Evolutionary conservation across 2,113 vertebrate genomes (phyloP).

Genomic region (Python bivittatus): DNA sequence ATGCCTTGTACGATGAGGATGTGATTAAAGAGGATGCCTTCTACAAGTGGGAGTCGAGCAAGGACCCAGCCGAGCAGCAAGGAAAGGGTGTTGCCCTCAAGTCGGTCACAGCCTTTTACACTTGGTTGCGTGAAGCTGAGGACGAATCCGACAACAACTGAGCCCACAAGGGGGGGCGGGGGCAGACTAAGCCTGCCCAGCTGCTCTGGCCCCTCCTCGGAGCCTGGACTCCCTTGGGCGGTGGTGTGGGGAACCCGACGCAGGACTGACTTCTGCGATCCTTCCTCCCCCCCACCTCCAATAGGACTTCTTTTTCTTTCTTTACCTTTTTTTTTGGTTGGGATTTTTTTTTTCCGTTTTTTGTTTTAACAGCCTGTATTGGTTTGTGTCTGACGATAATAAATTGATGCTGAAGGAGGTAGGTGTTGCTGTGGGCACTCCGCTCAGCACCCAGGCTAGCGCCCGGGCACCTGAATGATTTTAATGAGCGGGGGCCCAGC

Average conservation of each 20-base stretch:
- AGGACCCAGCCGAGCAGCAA: conserved; percentile 90
- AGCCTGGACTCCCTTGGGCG: conserved; percentile 54
- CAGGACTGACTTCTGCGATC: not conserved
- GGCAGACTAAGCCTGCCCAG: conserved; percentile 19
- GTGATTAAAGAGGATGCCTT: conserved; percentile 97
- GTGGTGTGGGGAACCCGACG: not conserved
- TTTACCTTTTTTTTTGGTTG: conserved; percentile 1
- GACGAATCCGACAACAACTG: conserved; percentile 97
- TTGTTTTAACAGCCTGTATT: conserved; percentile 56
- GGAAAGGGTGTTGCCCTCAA: conserved; percentile 97
- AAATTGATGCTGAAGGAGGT: conserved; percentile 62
- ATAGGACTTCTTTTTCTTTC: not conserved
- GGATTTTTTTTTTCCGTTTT: conserved; percentile 39
- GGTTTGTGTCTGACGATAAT: conserved; percentile 63
- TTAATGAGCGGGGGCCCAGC: conserved; percentile 43
- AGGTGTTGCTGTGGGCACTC: conserved; percentile 51
- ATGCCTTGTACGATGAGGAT: conserved; percentile 92
- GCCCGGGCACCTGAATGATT: conserved; percentile 28
- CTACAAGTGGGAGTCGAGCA: conserved; percentile 97
- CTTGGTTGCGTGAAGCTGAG: conserved; percentile 91
- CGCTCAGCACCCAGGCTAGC: conserved; percentile 25
- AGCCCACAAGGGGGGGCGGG: conserved; percentile 52
- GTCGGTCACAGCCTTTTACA: conserved; percentile 97
- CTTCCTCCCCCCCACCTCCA: not conserved
- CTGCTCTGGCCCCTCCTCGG: conserved; percentile 10